Conservation (phyloP, 2,888 invertebrate genomes). For the Dryobota labecula region DNA sequence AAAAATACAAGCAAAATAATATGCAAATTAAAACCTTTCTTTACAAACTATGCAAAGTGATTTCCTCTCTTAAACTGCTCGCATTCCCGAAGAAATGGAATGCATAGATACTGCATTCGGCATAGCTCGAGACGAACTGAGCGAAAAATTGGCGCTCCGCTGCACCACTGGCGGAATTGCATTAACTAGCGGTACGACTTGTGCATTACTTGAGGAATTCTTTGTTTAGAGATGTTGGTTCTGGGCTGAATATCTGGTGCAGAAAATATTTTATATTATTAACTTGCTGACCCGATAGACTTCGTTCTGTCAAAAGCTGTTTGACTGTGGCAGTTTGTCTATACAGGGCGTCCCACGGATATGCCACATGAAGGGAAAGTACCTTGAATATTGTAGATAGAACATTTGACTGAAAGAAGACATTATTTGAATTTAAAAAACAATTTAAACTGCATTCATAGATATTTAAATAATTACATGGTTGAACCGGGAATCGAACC, state of each 20-base stretch:
- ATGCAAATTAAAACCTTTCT: not conserved
- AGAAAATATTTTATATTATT: no score
- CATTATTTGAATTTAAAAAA: no score
- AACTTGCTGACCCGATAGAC: no score
- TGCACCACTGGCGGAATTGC: slow-evolving; percentile 42
- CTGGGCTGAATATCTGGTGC: slow-evolving; percentile 15
- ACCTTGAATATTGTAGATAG: no score
- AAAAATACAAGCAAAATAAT: not conserved
- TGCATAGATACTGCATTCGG: slow-evolving; percentile 5
- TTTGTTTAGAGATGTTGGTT: slow-evolving; percentile 1
- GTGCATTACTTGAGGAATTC: slow-evolving; percentile 25
- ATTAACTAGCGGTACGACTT: slow-evolving; percentile 6
- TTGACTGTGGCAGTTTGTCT: no score
- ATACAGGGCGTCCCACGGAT: no score
- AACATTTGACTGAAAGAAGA: no score
- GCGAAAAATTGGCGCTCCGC: slow-evolving; percentile 59
- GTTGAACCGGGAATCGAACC: no score
- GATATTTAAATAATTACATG: no score
- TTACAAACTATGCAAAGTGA: slow-evolving; percentile 19
- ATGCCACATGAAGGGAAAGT: no score
- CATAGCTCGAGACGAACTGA: slow-evolving; percentile 56
- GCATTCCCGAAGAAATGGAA: slow-evolving; percentile 44
- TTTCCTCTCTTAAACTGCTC: slow-evolving; percentile 17
- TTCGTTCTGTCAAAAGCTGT: no score
- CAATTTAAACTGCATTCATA: no score